A percentile compares a stretch with the other conserved stretches of the same genome.
Conservation (phyloP, 2,113 vertebrate species). For the Phrynosoma platyrhinos region DNA sequence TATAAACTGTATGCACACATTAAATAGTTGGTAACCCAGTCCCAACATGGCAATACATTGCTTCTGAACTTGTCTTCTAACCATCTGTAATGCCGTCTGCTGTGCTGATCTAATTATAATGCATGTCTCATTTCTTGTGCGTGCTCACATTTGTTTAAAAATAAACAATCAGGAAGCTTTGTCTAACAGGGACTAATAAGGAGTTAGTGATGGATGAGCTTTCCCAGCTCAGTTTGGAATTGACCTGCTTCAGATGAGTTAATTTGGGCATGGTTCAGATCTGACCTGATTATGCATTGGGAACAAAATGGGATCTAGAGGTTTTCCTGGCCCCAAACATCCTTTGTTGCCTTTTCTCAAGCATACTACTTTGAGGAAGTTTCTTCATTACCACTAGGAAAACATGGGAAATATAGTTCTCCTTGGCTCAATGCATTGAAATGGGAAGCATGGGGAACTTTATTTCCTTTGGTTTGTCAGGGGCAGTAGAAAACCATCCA, state of each 20-base stretch:
- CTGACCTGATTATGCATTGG: background rate
- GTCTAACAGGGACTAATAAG: background rate
- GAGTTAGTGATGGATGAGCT: background rate
- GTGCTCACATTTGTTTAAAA: constrained; percentile 19
- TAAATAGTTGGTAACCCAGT: constrained; percentile 1
- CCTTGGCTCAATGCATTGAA: background rate
- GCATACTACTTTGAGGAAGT: background rate
- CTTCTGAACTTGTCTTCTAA: constrained; percentile 1
- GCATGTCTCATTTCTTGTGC: background rate
- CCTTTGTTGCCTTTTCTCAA: background rate
- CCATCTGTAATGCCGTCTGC: constrained; percentile 32
- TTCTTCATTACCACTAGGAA: background rate
- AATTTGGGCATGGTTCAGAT: background rate
- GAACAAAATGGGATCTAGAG: background rate
- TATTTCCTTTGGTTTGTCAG: background rate
- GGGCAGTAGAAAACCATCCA: too few relatives aligned
- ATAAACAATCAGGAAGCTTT: constrained; percentile 14
- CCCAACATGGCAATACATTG: background rate
- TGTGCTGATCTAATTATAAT: constrained; percentile 6
- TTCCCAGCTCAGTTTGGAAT: background rate
- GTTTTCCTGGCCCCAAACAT: background rate
- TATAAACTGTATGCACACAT: background rate
- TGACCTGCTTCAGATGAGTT: background rate
- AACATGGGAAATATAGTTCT: background rate
- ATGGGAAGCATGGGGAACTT: background rate